Conservation (phyloP, 2,888 invertebrate genomes). For the Acronicta alni region DNA sequence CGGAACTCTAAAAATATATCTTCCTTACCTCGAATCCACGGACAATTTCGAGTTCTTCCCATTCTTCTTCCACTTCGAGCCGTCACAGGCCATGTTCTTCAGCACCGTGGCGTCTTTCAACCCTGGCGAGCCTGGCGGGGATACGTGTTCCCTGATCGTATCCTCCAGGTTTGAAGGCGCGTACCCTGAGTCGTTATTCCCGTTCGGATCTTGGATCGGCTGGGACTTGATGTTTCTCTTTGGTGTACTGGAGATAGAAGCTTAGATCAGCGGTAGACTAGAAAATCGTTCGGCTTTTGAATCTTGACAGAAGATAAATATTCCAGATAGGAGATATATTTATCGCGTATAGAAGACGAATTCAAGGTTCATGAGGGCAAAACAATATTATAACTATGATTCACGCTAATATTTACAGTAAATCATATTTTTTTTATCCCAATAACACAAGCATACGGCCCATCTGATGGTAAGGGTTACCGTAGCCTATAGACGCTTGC, state of each 20-base stretch:
- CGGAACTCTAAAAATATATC: too few relatives aligned
- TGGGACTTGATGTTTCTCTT: constrained; percentile 78
- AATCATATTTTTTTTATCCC: too few relatives aligned
- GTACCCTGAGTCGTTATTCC: constrained; percentile 96
- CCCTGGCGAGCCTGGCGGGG: constrained; percentile 87
- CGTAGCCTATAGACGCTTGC: too few relatives aligned
- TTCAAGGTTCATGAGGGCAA: too few relatives aligned
- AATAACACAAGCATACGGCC: too few relatives aligned
- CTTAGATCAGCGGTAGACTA: not conserved
- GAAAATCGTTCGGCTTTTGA: not conserved
- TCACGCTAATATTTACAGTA: too few relatives aligned
- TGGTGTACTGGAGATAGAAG: constrained; percentile 63
- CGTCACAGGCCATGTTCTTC: constrained; percentile 77
- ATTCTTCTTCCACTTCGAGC: constrained; percentile 80
- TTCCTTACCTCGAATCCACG: constrained; percentile 71
- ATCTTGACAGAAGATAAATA: too few relatives aligned
- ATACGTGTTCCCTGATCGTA: constrained; percentile 88
- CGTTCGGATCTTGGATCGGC: constrained; percentile 91
- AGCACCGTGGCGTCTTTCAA: constrained; percentile 80
- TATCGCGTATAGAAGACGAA: too few relatives aligned
- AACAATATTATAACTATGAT: too few relatives aligned
- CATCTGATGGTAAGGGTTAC: too few relatives aligned
- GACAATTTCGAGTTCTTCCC: constrained; percentile 74
- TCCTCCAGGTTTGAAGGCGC: constrained; percentile 91
- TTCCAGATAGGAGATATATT: too few relatives aligned